Conservation (phyloP, 2,797 vertebrate species). For the Phrynocephalus vlangalii region DNA sequence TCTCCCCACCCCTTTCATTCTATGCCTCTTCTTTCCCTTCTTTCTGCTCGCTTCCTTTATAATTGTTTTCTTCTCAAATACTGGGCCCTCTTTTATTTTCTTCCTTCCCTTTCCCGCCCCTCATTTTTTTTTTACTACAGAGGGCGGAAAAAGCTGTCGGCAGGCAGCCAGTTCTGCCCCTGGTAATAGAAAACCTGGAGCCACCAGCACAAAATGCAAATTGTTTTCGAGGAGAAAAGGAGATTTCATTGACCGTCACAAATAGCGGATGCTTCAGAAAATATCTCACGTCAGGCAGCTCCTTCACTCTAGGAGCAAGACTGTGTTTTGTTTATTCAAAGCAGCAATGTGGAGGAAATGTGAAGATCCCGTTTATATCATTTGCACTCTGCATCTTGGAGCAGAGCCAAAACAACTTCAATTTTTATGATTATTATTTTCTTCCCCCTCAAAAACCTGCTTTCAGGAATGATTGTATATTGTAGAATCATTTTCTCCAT, state of each 20-base stretch:
- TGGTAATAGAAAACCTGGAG: constrained; percentile 24
- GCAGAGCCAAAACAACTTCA: constrained; percentile 22
- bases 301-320: constrained; percentile 32
- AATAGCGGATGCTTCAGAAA: constrained; percentile 45
- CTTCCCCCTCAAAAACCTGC: constrained; percentile 16
- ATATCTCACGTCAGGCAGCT: constrained; percentile 50
- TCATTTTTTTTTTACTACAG: neutral
- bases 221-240: constrained; percentile 58
- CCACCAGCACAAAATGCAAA: constrained; percentile 60
- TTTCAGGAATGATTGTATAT: neutral
- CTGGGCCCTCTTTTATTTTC: constrained; percentile 16
- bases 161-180: constrained; percentile 37
- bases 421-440: neutral
- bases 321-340: neutral
- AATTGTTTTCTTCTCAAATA: constrained; percentile 8
- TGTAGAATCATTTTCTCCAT: neutral
- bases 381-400: constrained; percentile 49
- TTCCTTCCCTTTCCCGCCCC: constrained; percentile 30
- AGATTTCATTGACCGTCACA: constrained; percentile 52
- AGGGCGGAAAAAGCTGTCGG: constrained; percentile 36
- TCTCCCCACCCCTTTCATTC: too few relatives aligned
- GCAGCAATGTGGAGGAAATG: constrained; percentile 18
- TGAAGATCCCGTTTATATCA: constrained; percentile 40
- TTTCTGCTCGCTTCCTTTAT: neutral
- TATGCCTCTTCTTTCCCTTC: neutral